Conservation (phyloP, 1,140 invertebrate genomes). For the Lasioglossum albipes region DNA sequence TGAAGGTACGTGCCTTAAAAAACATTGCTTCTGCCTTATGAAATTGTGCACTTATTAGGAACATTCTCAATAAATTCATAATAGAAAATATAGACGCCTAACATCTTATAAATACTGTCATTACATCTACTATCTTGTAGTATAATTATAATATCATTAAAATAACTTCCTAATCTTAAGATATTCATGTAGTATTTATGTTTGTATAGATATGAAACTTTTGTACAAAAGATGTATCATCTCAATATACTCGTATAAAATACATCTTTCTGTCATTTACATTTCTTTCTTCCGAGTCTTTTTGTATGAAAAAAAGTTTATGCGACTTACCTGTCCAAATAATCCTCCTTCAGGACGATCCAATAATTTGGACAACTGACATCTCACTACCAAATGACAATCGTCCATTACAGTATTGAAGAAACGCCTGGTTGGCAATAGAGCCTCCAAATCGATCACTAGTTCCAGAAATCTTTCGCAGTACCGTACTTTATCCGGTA, state of each 20-base stretch:
- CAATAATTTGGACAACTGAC: slow-evolving; percentile 89
- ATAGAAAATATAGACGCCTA: slow-evolving; percentile 23
- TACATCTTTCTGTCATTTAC: neutral
- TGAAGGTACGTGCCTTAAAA: slow-evolving; percentile 52
- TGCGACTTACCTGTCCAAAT: slow-evolving; percentile 89
- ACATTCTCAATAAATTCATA: slow-evolving; percentile 17
- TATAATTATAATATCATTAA: neutral
- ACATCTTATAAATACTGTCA: slow-evolving; percentile 9
- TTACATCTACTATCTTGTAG: slow-evolving; percentile 2
- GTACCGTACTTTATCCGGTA: slow-evolving; percentile 86
- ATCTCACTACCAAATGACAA: slow-evolving; percentile 94
- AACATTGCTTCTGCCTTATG: slow-evolving; percentile 45
- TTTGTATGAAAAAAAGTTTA: neutral
- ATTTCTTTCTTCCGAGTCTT: neutral
- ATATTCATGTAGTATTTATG: slow-evolving; percentile 58
- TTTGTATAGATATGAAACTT: slow-evolving; percentile 43
- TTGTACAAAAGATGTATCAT: slow-evolving; percentile 46
- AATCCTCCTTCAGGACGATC: slow-evolving; percentile 92
- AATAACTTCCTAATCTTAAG: slow-evolving; percentile 31
- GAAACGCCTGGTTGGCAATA: slow-evolving; percentile 96
- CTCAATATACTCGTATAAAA: slow-evolving; percentile 28
- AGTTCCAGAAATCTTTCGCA: slow-evolving; percentile 98
- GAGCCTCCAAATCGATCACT: slow-evolving; percentile 96
- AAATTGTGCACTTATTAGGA: slow-evolving; percentile 36
- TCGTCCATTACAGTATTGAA: slow-evolving; percentile 98